A percentile compares a stretch with the other conserved stretches of the same genome.
These are phyloP conservation scores for Ahaetulla prasina DNA, from an alignment of 2,113 vertebrate species.

Conservation along the genomic window DNA sequence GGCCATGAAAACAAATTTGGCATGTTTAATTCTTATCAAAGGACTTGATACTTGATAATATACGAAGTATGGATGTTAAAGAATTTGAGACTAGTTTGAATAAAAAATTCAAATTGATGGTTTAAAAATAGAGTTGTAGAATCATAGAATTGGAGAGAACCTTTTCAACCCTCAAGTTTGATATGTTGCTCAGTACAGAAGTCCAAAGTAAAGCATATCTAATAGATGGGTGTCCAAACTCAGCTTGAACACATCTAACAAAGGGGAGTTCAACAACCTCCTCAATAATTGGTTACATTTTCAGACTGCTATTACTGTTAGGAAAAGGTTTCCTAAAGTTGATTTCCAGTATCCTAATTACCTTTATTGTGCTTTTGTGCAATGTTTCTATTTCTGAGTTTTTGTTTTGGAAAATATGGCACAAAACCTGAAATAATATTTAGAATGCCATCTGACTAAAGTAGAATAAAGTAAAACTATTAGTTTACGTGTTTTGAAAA, in stretches of 20 bases:
- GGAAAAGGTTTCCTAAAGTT: background rate
- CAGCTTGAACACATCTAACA: background rate
- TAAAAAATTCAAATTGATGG: conserved; percentile 78
- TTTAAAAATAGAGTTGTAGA: conserved; percentile 64
- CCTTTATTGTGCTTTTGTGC: background rate
- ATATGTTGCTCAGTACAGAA: background rate
- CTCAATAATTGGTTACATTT: background rate
- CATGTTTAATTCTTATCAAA: conserved; percentile 74
- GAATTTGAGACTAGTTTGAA: conserved; percentile 66
- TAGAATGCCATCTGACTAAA: background rate
- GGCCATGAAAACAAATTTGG: conserved; percentile 62
- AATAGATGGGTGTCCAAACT: background rate
- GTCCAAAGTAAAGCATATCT: background rate
- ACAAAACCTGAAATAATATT: background rate
- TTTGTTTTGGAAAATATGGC: background rate
- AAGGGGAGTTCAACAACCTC: background rate
- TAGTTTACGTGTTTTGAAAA: background rate
- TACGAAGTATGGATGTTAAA: conserved; percentile 57
- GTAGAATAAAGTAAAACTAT: background rate
- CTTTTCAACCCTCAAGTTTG: background rate
- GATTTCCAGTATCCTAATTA: background rate
- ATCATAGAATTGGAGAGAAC: background rate
- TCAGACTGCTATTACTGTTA: background rate
- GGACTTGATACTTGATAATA: conserved; percentile 64
- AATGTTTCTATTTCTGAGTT: background rate